A percentile compares a stretch with the other conserved stretches of the same genome.
These are phyloP conservation scores for Spongia lamella DNA, from an alignment of 37 sponge, comb jelly and placozoan genomes.

Conservation along the genomic window DNA sequence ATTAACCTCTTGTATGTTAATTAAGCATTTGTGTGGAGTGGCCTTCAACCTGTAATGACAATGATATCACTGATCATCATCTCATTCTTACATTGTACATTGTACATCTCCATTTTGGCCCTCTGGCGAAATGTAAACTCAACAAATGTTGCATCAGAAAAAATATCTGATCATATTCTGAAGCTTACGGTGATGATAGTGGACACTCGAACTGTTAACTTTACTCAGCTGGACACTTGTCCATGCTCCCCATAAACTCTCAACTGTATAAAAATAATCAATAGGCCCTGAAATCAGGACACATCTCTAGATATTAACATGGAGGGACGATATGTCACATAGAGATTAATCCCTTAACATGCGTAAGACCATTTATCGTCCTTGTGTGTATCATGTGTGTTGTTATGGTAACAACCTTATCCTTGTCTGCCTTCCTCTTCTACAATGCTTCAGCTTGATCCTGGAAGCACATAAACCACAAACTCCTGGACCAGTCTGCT, in stretches of 20 bases:
- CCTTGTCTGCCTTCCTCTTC: conserved; percentile 45
- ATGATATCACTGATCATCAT: too few species aligned
- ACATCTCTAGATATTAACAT: too few species aligned
- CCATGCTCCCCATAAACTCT: too few species aligned
- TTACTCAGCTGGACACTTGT: neutral
- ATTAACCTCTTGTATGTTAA: too few species aligned
- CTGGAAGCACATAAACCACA: conserved; percentile 86
- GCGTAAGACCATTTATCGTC: too few species aligned
- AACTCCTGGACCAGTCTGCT: conserved; percentile 65
- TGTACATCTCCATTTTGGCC: conserved; percentile 85
- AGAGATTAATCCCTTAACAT: too few species aligned
- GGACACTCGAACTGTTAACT: neutral
- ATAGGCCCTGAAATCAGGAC: too few species aligned
- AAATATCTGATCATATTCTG: conserved; percentile 62
- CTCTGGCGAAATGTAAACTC: conserved; percentile 66
- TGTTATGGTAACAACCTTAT: too few species aligned
- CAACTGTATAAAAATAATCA: too few species aligned
- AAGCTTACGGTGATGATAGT: conserved; percentile 32
- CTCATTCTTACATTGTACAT: conserved; percentile 58
- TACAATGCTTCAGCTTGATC: conserved; percentile 72
- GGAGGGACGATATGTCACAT: too few species aligned
- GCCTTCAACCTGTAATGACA: neutral
- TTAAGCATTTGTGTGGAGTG: too few species aligned
- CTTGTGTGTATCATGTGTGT: too few species aligned
- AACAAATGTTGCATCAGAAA: conserved; percentile 69